Evolutionary conservation across 2,113 vertebrate species (phyloP).

Genomic region (Rhabdomys dilectus): DNA sequence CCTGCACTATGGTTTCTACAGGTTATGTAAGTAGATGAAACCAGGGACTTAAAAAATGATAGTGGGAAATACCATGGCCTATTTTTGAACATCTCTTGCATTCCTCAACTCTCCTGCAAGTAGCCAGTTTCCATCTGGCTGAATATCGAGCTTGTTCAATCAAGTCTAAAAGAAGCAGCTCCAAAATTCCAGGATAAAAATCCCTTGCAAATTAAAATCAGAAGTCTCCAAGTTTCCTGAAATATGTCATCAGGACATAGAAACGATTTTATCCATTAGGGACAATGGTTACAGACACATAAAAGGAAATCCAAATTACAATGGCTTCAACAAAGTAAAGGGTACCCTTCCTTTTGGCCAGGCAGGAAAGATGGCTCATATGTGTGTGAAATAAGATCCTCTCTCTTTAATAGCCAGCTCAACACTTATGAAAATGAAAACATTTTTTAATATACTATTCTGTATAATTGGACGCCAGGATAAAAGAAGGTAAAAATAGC

Average conservation of each 20-base stretch:
- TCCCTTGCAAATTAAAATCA: constrained; percentile 46
- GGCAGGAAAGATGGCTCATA: neutral
- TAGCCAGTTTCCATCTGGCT: constrained; percentile 43
- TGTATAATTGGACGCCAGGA: neutral
- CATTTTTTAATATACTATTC: neutral
- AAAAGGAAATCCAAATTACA: constrained; percentile 20
- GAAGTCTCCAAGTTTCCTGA: constrained; percentile 59
- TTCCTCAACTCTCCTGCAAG: constrained; percentile 47
- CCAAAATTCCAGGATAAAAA: constrained; percentile 49
- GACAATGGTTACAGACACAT: neutral
- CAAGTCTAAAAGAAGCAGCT: constrained; percentile 57
- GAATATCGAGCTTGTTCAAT: constrained; percentile 18
- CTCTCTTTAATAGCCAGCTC: neutral
- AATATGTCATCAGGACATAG: constrained; percentile 13
- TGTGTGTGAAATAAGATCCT: neutral
- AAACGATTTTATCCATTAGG: neutral
- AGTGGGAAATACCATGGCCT: constrained; percentile 9
- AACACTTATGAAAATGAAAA: neutral
- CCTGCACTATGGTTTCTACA: neutral
- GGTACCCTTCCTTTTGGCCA: neutral
- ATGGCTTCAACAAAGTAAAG: neutral
- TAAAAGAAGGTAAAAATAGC: neutral
- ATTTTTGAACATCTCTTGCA: constrained; percentile 29
- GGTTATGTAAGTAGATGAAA: constrained; percentile 37
- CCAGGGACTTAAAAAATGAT: neutral